Base-by-base conservation (phyloP, 2,888 invertebrate genomes). In the Meloe dianella region DNA sequence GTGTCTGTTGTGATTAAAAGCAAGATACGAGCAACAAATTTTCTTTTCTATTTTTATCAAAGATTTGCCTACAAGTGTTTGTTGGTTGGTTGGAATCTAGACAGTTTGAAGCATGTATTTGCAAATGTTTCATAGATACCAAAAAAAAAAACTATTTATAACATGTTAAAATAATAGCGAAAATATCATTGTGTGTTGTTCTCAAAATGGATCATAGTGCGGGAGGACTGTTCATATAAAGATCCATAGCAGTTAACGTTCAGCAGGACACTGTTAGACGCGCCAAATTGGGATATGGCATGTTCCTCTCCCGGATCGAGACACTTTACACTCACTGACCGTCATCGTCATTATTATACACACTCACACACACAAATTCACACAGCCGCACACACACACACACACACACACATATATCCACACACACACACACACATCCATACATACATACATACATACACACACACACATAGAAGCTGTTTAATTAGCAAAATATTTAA, bases 201-300 rank as follows among this genome's bases (percentile, higher is more conserved):
- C 58, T 54, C 59, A 56, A 62, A 62, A 57, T 54, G 29, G 41
- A 57, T 66, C 57, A 57, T 17, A 57, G 66, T 66, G 68, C 65
- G 68, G 68, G 68, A 64, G 68, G 61, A 68, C 57, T 41, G n/a
- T n/a, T 57, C 29, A 60, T 56, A 67, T 35, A 64, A 29, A 29
- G 47, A 59, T 57, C 62, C 57, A 64, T 10, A 54, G 41, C 54
- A 41, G 66, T 62, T 56, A 66, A 62, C 63, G 69, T 64, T 62
- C 66, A 71, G 60, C 67, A 61, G 68, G 70, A 63, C 64, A 71
- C 61, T 66, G 69, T 51, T 51, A 66, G 73, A 74, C 82, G 81
- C 75, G 81, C 83, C 83, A 83, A 82, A 83, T 83, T 77, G 80
- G 83, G 83, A 80, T 75, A 82, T 82, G 81, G 79, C 77, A 77